Percentiles rank a stretch among this genome's conserved stretches.
Evolutionary conservation across 92 coral and sea anemone species (phyloP).

Genomic region (Zoanthus sociatus): DNA sequence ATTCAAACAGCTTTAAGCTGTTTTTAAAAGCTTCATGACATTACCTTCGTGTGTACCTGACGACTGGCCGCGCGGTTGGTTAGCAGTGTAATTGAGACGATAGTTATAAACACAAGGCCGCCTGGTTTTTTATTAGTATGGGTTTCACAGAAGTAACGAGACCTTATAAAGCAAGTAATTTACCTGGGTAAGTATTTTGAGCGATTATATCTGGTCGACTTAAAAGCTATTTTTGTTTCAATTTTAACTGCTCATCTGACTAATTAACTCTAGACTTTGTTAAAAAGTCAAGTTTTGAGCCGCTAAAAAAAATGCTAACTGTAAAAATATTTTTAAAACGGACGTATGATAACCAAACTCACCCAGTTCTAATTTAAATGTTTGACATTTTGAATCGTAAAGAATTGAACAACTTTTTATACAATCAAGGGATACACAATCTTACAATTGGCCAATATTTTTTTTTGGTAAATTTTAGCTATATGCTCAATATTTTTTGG

Average conservation of each 20-base stretch:
- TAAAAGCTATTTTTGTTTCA: neutral
- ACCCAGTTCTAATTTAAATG: neutral
- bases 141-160: constrained; percentile 91
- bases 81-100: constrained; percentile 55
- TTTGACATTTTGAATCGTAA: neutral
- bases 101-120: constrained; percentile 17
- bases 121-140: constrained; percentile 57
- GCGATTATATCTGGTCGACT: constrained; percentile 7
- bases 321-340: neutral
- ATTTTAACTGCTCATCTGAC: neutral
- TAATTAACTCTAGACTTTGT: neutral
- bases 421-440: neutral
- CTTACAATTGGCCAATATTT: neutral
- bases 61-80: constrained; percentile 56
- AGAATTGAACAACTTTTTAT: neutral
- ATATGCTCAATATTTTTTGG: neutral
- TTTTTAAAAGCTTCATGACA: constrained; percentile 66
- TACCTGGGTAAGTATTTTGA: constrained; percentile 90
- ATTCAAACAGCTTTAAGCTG: constrained; percentile 54
- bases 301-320: neutral
- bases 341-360: neutral
- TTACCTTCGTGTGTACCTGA: constrained; percentile 82
- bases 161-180: constrained; percentile 91
- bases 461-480: neutral
- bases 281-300: neutral